Evolutionary conservation across 2,113 vertebrate species (phyloP).

Genomic region (Neomonachus schauinslandi): DNA sequence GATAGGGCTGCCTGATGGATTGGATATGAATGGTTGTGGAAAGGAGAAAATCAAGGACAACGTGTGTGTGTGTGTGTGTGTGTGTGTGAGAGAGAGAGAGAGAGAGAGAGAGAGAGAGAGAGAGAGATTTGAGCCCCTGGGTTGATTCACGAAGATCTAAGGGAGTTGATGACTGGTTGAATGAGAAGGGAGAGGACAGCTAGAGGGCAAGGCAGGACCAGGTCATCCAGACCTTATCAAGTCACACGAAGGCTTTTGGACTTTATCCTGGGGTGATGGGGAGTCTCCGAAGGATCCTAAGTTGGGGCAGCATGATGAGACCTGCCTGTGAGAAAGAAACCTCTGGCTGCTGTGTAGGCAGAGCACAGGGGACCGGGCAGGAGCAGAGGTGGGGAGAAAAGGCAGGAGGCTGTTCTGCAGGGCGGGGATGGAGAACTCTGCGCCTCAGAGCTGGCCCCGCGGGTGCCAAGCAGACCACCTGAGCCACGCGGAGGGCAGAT

Average conservation of each 20-base stretch:
- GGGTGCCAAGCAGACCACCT: not conserved
- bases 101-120: not conserved
- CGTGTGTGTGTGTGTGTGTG: not conserved
- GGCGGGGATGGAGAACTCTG: not conserved
- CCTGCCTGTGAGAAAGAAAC: not conserved
- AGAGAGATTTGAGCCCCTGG: not conserved
- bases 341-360: not conserved
- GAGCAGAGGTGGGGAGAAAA: not conserved
- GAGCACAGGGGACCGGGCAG: not conserved
- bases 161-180: not conserved
- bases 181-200: not conserved
- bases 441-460: not conserved
- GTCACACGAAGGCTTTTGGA: not conserved
- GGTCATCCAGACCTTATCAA: not conserved
- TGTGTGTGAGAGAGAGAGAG: not conserved
- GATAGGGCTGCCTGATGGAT: not conserved
- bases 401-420: not conserved
- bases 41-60: conserved; percentile 23
- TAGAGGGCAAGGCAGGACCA: not conserved
- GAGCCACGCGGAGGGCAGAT: not conserved
- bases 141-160: not conserved
- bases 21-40: not conserved
- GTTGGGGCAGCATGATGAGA: not conserved
- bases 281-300: not conserved
- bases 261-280: not conserved